Conservation (phyloP, 1,140 invertebrate genomes). For the Eueides isabella region DNA sequence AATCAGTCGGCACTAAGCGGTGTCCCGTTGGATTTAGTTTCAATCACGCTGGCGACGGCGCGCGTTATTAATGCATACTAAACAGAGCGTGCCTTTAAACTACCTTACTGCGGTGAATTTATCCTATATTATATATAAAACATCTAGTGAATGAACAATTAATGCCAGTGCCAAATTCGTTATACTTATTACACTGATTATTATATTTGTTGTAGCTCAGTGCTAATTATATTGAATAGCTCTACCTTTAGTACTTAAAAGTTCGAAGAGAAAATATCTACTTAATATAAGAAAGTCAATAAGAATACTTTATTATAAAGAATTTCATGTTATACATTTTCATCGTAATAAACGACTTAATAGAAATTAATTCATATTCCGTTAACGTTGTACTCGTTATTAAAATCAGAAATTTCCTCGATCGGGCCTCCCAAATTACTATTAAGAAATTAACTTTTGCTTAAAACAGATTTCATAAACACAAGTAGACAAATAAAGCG, state of each 20-base stretch:
- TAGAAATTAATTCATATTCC: background rate
- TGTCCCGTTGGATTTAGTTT: slow-evolving; percentile 69
- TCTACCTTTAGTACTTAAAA: too few species aligned
- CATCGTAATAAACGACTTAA: background rate
- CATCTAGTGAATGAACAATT: background rate
- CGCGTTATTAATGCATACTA: slow-evolving; percentile 77
- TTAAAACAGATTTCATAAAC: slow-evolving; percentile 51
- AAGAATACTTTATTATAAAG: background rate
- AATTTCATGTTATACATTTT: slow-evolving; percentile 2
- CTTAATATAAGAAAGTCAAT: too few species aligned
- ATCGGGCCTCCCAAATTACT: slow-evolving; percentile 11
- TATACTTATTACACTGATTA: too few species aligned
- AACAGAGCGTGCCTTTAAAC: slow-evolving; percentile 55
- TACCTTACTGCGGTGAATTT: slow-evolving; percentile 32
- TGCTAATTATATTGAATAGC: too few species aligned
- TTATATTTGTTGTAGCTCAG: too few species aligned
- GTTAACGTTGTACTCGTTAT: slow-evolving; percentile 4
- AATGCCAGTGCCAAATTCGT: background rate
- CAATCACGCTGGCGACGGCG: slow-evolving; percentile 64
- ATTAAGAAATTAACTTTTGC: slow-evolving; percentile 40
- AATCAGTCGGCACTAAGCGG: slow-evolving; percentile 62
- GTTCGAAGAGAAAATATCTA: too few species aligned
- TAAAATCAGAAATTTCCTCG: slow-evolving; percentile 2
- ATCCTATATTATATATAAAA: background rate
- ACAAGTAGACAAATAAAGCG: slow-evolving; percentile 62